Conservation (phyloP, 2,888 invertebrate species). For the Drosophila macrospina region DNA sequence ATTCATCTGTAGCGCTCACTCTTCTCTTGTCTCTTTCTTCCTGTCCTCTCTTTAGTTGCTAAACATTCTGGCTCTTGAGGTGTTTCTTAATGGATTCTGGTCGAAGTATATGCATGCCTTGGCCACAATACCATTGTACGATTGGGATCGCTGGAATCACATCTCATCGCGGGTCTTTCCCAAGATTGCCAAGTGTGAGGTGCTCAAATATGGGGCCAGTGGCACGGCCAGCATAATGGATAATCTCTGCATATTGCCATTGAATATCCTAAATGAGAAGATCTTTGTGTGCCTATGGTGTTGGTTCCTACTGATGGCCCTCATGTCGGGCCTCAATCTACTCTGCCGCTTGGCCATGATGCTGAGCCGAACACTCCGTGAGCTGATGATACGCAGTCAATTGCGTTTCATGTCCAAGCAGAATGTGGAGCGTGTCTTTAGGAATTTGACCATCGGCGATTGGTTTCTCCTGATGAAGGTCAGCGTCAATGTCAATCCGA, state of each 20-base stretch:
- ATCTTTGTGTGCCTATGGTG: constrained; percentile 91
- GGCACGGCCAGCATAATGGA: constrained; percentile 93
- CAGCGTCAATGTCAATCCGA: constrained; percentile 91
- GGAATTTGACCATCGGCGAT: constrained; percentile 88
- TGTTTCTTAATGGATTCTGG: constrained; percentile 84
- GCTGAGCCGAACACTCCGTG: constrained; percentile 84
- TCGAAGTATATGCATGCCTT: constrained; percentile 80
- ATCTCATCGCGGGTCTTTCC: constrained; percentile 84
- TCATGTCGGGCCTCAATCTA: constrained; percentile 88
- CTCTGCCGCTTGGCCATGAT: constrained; percentile 88
- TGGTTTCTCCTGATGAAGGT: constrained; percentile 92
- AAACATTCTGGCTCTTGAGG: constrained; percentile 81
- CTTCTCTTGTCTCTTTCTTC: background rate
- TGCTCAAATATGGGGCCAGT: constrained; percentile 94
- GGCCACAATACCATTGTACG: constrained; percentile 76
- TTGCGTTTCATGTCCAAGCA: constrained; percentile 75
- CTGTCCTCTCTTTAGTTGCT: constrained; percentile 60
- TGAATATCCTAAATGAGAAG: constrained; percentile 93
- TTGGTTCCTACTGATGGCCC: constrained; percentile 90
- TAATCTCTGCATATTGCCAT: constrained; percentile 90
- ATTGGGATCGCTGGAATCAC: constrained; percentile 84
- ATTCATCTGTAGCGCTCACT: background rate
- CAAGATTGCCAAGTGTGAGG: constrained; percentile 94
- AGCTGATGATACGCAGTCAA: constrained; percentile 77
- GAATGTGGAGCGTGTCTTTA: constrained; percentile 71